phyloP scores from a whole-genome alignment of 2,888 invertebrate genomes.

The Tigriopus californicus region DNA sequence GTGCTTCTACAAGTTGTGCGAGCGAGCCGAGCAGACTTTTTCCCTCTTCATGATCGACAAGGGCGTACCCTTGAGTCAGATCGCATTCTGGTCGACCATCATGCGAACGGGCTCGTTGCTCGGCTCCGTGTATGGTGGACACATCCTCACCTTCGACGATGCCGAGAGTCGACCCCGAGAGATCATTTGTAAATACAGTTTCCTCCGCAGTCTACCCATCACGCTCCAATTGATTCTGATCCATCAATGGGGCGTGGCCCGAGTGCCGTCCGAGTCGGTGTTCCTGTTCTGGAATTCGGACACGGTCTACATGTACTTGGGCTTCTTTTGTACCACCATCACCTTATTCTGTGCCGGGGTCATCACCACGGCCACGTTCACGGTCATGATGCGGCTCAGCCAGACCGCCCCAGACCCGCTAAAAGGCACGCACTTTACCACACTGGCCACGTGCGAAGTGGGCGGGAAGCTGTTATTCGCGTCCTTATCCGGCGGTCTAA shows the following conservation, averaged over 20 bases:
- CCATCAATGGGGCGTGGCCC: not conserved
- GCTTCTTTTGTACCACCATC: not conserved
- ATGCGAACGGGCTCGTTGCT: not conserved
- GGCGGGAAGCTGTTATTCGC: not conserved
- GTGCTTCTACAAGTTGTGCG: not conserved
- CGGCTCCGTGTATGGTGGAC: not conserved
- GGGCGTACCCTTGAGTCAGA: not conserved
- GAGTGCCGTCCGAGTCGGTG: not conserved
- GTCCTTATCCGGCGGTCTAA: not conserved
- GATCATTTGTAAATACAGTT: not conserved
- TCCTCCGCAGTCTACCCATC: not conserved
- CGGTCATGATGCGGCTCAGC: conserved; percentile 1
- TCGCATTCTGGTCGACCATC: not conserved
- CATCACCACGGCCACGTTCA: conserved; percentile 1
- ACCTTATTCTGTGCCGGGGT: not conserved
- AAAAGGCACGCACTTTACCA: not conserved
- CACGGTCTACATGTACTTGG: not conserved
- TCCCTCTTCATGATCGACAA: not conserved
- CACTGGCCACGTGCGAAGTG: not conserved
- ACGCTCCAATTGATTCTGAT: not conserved
- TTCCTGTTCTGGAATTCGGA: not conserved
- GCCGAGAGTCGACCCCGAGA: not conserved
- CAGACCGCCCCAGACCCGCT: not conserved
- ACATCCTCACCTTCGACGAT: not conserved
- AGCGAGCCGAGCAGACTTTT: not conserved